phyloP scores from a whole-genome alignment of 2,113 vertebrate genomes.

The Hoplias malabaricus region DNA sequence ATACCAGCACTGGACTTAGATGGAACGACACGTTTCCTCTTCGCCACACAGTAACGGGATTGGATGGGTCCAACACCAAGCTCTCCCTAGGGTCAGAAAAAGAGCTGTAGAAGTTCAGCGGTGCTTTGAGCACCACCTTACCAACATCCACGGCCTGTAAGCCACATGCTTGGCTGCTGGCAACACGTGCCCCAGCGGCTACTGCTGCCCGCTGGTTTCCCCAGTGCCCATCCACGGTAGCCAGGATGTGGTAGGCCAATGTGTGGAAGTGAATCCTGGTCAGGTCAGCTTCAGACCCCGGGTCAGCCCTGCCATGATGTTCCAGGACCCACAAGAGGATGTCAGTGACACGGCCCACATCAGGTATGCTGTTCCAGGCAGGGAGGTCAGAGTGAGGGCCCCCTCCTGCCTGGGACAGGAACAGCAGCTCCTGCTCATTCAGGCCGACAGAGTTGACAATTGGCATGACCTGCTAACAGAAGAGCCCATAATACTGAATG shows the following conservation, averaged over 20 bases:
- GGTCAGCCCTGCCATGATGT: slow-evolving; percentile 73
- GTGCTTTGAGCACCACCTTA: slow-evolving; percentile 83
- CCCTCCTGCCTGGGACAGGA: slow-evolving; percentile 83
- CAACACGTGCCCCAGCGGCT: slow-evolving; percentile 86
- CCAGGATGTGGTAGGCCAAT: slow-evolving; percentile 90
- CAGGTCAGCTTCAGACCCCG: slow-evolving; percentile 76
- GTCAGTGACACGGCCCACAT: slow-evolving; percentile 89
- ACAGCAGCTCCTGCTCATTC: slow-evolving; percentile 97
- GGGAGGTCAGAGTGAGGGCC: slow-evolving; percentile 83
- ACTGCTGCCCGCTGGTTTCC: slow-evolving; percentile 88
- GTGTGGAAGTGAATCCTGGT: slow-evolving; percentile 97
- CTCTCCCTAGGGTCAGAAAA: slow-evolving; percentile 65
- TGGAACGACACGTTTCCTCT: slow-evolving; percentile 85
- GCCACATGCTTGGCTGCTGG: slow-evolving; percentile 89
- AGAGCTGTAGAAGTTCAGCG: slow-evolving; percentile 82
- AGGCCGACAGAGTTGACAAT: slow-evolving; percentile 92
- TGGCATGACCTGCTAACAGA: slow-evolving; percentile 95
- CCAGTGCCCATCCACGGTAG: slow-evolving; percentile 89
- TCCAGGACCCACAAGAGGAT: slow-evolving; percentile 94
- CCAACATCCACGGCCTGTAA: slow-evolving; percentile 73
- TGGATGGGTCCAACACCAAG: slow-evolving; percentile 75
- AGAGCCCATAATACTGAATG: slow-evolving; percentile 60
- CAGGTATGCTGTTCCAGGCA: slow-evolving; percentile 84
- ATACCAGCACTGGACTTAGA: slow-evolving; percentile 89
- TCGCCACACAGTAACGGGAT: slow-evolving; percentile 83